Conservation (phyloP, 2,888 invertebrate genomes). For the Andrena dorsata region DNA sequence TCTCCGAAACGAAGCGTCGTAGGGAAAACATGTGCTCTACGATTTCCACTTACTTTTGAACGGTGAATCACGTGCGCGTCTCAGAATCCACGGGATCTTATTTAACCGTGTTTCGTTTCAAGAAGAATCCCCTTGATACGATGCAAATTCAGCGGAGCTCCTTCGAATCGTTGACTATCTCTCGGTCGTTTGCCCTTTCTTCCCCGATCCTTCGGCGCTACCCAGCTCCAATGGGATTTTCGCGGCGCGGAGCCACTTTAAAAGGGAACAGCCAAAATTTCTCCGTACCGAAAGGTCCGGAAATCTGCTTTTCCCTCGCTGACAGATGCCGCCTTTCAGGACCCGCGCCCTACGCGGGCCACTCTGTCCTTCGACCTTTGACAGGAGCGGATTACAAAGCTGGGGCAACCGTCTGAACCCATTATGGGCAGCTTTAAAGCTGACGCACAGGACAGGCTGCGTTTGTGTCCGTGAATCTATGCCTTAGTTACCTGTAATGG, state of each 20-base stretch:
- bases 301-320: conserved; percentile 35
- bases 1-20: not conserved
- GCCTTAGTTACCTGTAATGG: conserved; percentile 2
- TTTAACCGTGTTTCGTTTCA: not conserved
- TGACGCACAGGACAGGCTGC: not conserved
- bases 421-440: conserved; percentile 60
- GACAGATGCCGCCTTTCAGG: conserved; percentile 33
- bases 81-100: not conserved
- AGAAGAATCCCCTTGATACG: not conserved
- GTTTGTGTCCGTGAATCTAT: not conserved
- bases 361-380: conserved; percentile 55
- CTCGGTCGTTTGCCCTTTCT: conserved; percentile 22
- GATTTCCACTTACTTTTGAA: not conserved
- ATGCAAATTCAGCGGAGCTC: conserved; percentile 11
- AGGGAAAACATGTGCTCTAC: not conserved
- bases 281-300: conserved; percentile 38
- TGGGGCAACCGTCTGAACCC: conserved; percentile 59
- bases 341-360: not conserved
- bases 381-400: conserved; percentile 57
- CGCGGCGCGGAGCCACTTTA: conserved; percentile 33
- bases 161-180: conserved; percentile 22
- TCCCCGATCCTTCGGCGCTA: not conserved
- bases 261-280: conserved; percentile 52
- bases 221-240: conserved; percentile 50
- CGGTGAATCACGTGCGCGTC: not conserved